Evolutionary conservation across 1,140 invertebrate species (phyloP).

Genomic region (Trichomalopsis sarcophagae): DNA sequence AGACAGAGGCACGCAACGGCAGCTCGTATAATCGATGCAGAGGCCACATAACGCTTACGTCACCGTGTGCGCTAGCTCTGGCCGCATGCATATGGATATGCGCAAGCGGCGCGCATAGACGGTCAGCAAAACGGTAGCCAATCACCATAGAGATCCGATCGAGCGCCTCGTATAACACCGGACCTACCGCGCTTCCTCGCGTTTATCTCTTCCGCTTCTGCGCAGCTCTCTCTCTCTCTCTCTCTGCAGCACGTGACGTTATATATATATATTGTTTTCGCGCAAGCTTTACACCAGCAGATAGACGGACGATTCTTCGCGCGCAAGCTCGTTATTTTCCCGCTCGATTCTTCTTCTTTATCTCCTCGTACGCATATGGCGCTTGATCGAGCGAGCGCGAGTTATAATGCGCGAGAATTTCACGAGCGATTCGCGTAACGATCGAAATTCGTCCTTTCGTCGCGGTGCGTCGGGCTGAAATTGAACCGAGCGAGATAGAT

Average conservation of each 20-base stretch:
- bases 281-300: background rate
- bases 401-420: too few relatives aligned
- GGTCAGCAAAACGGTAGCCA: constrained; percentile 56
- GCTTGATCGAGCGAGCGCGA: too few relatives aligned
- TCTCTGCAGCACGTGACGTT: background rate
- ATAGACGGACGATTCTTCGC: too few relatives aligned
- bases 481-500: constrained; percentile 13
- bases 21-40: constrained; percentile 49
- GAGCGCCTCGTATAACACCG: constrained; percentile 56
- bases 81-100: constrained; percentile 49
- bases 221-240: background rate
- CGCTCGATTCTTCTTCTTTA: too few relatives aligned
- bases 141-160: constrained; percentile 65
- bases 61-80: background rate
- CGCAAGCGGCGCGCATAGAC: constrained; percentile 20
- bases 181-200: background rate
- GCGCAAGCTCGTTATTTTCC: too few relatives aligned
- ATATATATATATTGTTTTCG: constrained; percentile 5
- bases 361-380: too few relatives aligned
- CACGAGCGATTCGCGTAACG: too few relatives aligned
- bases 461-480: background rate
- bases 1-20: constrained; percentile 9
- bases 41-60: constrained; percentile 42
- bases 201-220: constrained; percentile 2
- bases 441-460: background rate